Percentiles rank a stretch among this genome's conserved stretches.
Conservation (phyloP, 2,113 vertebrate species). For the Strix aluco region DNA sequence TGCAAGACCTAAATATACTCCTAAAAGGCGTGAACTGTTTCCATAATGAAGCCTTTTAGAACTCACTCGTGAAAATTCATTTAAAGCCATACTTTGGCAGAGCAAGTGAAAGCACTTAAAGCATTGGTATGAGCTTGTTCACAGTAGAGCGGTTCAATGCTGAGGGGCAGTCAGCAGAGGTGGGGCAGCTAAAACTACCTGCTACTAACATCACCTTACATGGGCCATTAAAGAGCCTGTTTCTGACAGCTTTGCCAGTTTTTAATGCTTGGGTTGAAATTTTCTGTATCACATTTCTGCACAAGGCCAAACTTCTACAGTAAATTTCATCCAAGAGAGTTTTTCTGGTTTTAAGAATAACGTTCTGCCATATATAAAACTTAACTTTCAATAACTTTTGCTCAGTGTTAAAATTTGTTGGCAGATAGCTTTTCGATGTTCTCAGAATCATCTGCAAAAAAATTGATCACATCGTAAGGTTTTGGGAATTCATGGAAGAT, state of each 20-base stretch:
- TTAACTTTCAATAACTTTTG: background rate
- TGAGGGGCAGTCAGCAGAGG: background rate
- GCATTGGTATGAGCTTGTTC: background rate
- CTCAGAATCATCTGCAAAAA: background rate
- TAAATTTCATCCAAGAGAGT: background rate
- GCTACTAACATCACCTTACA: background rate
- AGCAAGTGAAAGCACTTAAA: background rate
- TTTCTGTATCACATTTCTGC: background rate
- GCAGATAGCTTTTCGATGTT: background rate
- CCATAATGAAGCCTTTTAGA: conserved; percentile 6
- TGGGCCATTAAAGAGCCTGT: background rate
- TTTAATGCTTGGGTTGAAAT: background rate
- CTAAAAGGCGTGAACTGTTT: conserved; percentile 22
- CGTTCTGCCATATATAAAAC: background rate
- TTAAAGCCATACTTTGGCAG: background rate
- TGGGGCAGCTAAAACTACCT: background rate
- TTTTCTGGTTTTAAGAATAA: background rate
- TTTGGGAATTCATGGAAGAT: background rate
- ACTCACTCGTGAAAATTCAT: background rate
- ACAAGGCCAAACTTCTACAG: background rate
- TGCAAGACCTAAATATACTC: conserved; percentile 36
- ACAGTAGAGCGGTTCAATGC: background rate
- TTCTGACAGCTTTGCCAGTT: background rate
- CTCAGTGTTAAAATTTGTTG: background rate
- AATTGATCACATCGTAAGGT: background rate